Conservation (phyloP, 2,113 vertebrate species). For the Hymenochirus boettgeri region DNA sequence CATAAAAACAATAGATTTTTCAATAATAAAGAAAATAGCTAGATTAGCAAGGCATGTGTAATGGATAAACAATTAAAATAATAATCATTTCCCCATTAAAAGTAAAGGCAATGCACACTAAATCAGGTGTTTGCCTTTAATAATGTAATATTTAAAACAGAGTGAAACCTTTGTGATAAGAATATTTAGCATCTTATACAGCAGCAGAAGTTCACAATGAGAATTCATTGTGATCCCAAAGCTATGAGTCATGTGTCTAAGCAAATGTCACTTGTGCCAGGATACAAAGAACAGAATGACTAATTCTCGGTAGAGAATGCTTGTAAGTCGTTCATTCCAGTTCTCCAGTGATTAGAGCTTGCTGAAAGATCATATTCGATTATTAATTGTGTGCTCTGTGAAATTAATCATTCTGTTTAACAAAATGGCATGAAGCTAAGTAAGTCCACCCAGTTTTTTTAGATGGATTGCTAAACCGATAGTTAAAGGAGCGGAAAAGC, state of each 20-base stretch:
- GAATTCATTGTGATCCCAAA: conserved; percentile 19
- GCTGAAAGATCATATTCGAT: conserved; percentile 14
- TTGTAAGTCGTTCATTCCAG: conserved; percentile 7
- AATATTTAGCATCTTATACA: neutral
- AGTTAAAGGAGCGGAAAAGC: too few relatives aligned
- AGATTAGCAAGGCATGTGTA: too few relatives aligned
- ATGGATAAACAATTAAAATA: too few relatives aligned
- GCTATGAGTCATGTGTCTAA: conserved; percentile 16
- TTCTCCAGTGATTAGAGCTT: conserved; percentile 7
- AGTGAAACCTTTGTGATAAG: neutral
- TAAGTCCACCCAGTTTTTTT: too few relatives aligned
- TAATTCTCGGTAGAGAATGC: conserved; percentile 3
- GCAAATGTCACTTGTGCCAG: conserved; percentile 22
- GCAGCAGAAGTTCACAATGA: neutral
- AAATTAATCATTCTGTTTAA: neutral
- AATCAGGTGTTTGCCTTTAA: too few relatives aligned
- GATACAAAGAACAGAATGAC: conserved; percentile 6
- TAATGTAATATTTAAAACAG: neutral
- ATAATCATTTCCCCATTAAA: too few relatives aligned
- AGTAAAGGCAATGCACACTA: too few relatives aligned
- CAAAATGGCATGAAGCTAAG: too few relatives aligned
- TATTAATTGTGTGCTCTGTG: conserved; percentile 9
- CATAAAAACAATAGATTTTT: too few relatives aligned
- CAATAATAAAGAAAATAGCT: too few relatives aligned
- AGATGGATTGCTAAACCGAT: too few relatives aligned